phyloP scores from a whole-genome alignment of 2,888 invertebrate species.

The Orthosia gracilis region DNA sequence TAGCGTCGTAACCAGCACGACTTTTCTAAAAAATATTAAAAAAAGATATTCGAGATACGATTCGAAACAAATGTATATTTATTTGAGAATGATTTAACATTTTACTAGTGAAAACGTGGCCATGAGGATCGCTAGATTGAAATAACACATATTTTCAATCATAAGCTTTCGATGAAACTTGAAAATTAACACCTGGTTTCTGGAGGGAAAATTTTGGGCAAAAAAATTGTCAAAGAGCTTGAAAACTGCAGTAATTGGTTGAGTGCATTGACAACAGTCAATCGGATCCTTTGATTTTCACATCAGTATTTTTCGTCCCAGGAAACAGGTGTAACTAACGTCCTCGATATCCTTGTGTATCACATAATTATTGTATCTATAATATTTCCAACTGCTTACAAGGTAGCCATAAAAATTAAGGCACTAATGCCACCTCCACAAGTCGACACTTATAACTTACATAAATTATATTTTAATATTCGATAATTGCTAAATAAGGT shows the following conservation, averaged over 20 bases:
- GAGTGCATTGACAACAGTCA: not conserved
- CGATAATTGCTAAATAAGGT: conserved; percentile 43
- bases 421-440: conserved; percentile 30
- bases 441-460: conserved; percentile 3
- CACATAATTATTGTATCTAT: not conserved
- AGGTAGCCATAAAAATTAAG: conserved; percentile 22
- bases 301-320: not conserved
- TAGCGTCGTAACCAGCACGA: conserved; percentile 77
- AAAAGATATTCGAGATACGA: conserved; percentile 59
- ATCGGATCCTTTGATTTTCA: not conserved
- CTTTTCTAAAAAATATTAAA: conserved; percentile 44
- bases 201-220: not conserved
- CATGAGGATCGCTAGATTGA: not conserved
- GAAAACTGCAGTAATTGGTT: not conserved
- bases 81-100: conserved; percentile 33
- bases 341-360: not conserved
- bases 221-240: not conserved
- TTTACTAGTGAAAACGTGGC: not conserved
- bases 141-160: not conserved
- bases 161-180: not conserved
- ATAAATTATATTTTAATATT: conserved; percentile 59
- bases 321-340: not conserved
- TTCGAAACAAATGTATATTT: conserved; percentile 62
- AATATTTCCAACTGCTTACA: conserved; percentile 14
- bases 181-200: not conserved